Conservation (phyloP, 2,797 vertebrate species). For the Sitta carolinensis region DNA sequence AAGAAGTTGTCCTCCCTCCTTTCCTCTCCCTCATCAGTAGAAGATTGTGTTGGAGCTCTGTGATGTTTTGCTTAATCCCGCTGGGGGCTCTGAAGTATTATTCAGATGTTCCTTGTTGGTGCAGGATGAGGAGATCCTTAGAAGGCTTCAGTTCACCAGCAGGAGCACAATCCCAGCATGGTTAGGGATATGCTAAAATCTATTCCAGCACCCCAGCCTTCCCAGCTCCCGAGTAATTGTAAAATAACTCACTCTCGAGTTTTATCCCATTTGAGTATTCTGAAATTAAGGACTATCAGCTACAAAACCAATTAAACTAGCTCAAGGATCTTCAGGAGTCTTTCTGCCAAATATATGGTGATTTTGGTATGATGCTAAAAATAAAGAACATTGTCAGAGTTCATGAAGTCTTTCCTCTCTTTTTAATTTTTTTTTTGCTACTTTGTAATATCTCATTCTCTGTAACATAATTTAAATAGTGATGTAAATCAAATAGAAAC, state of each 20-base stretch:
- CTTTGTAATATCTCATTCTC: conserved; percentile 21
- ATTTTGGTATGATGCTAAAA: conserved; percentile 2
- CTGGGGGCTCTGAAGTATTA: neutral
- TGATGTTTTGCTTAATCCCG: conserved; percentile 29
- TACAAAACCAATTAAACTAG: neutral
- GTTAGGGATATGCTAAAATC: neutral
- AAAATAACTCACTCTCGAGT: neutral
- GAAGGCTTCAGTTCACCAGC: neutral
- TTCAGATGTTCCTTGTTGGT: conserved; percentile 6
- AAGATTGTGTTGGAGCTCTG: neutral
- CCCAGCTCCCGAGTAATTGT: neutral
- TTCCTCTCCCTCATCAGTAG: neutral
- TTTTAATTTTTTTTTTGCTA: neutral
- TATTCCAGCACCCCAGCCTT: neutral
- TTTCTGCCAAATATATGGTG: neutral
- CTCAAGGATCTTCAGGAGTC: neutral
- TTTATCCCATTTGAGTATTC: neutral
- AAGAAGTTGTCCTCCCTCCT: conserved; percentile 25
- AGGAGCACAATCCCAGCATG: neutral
- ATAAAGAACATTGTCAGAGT: neutral
- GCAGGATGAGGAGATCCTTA: neutral
- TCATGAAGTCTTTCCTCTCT: neutral
- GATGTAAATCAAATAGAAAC: conserved; percentile 52
- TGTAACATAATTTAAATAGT: conserved; percentile 53
- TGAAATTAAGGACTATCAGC: neutral